Conservation (phyloP, 2,113 vertebrate species). For the Mormyrus iriodes region DNA sequence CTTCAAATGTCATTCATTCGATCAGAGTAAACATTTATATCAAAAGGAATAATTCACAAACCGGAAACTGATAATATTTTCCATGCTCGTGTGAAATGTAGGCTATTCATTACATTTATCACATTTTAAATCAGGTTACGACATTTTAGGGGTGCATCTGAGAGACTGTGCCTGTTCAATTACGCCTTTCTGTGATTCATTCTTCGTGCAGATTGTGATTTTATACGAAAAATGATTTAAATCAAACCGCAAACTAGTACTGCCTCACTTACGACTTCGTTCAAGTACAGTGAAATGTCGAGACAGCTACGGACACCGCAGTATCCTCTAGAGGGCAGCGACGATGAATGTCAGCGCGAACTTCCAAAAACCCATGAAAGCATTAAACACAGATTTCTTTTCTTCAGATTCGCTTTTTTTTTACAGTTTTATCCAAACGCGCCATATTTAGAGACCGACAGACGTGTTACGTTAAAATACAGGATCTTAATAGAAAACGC, state of each 20-base stretch:
- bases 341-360: neutral
- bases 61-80: neutral
- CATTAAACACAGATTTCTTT: neutral
- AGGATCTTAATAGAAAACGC: neutral
- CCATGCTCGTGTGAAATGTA: neutral
- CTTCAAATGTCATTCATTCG: neutral
- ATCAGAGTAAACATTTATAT: neutral
- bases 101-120: neutral
- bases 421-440: neutral
- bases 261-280: neutral
- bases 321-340: constrained; percentile 16
- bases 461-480: neutral
- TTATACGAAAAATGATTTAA: neutral
- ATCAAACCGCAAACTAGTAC: neutral
- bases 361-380: neutral
- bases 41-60: neutral
- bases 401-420: neutral
- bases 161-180: neutral
- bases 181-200: neutral
- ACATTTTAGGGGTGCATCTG: neutral
- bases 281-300: neutral
- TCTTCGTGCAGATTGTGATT: neutral
- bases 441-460: neutral
- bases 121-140: neutral
- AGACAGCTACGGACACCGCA: neutral